phyloP scores from a whole-genome alignment of 2,113 vertebrate genomes.

The Anser brachyrhynchus region DNA sequence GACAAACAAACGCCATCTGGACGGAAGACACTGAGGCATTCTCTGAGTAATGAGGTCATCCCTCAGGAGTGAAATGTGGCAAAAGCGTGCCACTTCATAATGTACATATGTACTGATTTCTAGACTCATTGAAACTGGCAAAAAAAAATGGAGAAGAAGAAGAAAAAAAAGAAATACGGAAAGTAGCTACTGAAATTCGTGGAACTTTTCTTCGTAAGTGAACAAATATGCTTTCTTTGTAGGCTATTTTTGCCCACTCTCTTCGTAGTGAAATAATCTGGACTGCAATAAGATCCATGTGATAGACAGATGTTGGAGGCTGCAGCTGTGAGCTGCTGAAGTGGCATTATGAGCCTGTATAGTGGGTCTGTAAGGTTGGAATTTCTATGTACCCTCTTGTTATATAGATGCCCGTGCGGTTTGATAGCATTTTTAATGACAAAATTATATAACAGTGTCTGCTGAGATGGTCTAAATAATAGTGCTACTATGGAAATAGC shows the following conservation, averaged over 20 bases:
- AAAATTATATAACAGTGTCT: neutral
- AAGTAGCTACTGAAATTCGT: neutral
- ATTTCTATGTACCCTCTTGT: neutral
- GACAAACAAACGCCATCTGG: neutral
- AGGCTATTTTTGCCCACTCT: neutral
- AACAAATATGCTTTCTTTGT: neutral
- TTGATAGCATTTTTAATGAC: neutral
- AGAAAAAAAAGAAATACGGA: neutral
- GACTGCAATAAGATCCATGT: neutral
- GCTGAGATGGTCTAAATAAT: neutral
- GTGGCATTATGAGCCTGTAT: fast-evolving
- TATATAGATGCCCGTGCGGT: neutral
- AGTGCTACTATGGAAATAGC: neutral
- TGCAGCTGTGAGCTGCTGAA: neutral
- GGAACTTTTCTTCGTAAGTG: neutral
- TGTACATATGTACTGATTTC: neutral
- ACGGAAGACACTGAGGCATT: neutral
- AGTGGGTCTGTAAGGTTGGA: neutral
- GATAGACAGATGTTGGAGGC: neutral
- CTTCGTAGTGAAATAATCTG: neutral
- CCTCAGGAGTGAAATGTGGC: neutral
- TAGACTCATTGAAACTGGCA: neutral
- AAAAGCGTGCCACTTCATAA: neutral
- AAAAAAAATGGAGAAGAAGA: neutral
- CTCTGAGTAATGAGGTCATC: neutral